Evolutionary conservation across 2,113 vertebrate species (phyloP).

Genomic region (Shinisaurus crocodilurus): DNA sequence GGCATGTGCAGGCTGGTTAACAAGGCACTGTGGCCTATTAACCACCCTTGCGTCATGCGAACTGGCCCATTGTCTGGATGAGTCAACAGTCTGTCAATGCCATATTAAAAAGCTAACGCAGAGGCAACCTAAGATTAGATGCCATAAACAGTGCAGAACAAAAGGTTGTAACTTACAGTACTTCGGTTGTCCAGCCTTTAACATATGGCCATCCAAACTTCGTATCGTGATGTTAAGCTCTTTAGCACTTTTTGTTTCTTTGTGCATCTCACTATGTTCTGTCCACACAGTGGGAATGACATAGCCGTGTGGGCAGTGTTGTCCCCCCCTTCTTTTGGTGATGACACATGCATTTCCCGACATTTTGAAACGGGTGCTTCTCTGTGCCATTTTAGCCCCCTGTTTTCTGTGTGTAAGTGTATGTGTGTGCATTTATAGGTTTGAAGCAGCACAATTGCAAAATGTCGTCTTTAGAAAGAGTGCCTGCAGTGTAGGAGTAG

Average conservation of each 20-base stretch:
- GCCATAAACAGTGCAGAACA: background rate
- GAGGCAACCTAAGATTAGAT: background rate
- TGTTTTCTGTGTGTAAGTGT: background rate
- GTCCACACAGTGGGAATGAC: background rate
- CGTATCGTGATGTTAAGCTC: background rate
- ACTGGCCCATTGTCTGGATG: too few relatives aligned
- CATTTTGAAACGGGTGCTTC: background rate
- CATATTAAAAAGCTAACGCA: background rate
- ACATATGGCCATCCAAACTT: too few relatives aligned
- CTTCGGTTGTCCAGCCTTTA: too few relatives aligned
- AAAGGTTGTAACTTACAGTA: background rate
- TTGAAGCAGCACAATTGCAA: too few relatives aligned
- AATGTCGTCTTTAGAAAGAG: background rate
- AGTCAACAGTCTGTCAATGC: background rate
- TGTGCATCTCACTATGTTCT: background rate
- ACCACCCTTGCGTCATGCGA: too few relatives aligned
- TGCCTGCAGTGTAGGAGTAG: background rate
- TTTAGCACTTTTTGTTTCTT: background rate
- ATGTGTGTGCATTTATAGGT: background rate
- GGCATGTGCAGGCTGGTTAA: too few relatives aligned
- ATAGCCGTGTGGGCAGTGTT: background rate
- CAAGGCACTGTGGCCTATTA: too few relatives aligned
- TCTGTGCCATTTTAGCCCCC: background rate
- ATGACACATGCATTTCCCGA: background rate
- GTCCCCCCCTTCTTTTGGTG: background rate